These are phyloP conservation scores for Euschistus heros DNA, from an alignment of 1,140 invertebrate species.

Conservation along the genomic window DNA sequence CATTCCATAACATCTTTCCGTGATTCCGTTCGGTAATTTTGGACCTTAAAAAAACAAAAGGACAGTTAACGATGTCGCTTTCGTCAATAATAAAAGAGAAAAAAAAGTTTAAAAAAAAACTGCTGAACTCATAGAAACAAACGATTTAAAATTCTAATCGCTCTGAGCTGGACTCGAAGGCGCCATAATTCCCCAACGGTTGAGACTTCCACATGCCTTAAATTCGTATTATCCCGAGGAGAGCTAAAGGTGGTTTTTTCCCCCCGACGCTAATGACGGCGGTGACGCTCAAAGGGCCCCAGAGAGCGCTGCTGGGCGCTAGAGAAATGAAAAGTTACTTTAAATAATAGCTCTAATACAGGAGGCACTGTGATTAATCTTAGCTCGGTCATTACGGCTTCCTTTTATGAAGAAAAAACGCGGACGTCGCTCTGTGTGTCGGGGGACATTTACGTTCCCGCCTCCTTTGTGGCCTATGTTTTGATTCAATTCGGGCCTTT, in stretches of 20 bases:
- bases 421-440: neutral
- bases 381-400: conserved; percentile 12
- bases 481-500: no score
- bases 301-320: neutral
- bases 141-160: no score
- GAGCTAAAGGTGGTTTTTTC: neutral
- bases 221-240: conserved; percentile 3
- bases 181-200: neutral
- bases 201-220: neutral
- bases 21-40: no score
- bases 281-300: neutral
- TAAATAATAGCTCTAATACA: conserved; percentile 23
- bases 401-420: conserved; percentile 21
- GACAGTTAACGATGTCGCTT: no score
- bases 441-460: conserved; percentile 13
- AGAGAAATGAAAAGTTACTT: conserved; percentile 24
- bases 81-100: no score
- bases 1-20: no score
- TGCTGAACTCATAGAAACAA: no score
- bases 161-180: neutral
- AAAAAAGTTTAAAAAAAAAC: no score
- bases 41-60: no score
- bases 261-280: neutral
- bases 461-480: neutral
- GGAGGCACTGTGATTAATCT: conserved; percentile 19